These are phyloP conservation scores for Patella caerulea DNA, from an alignment of 2,888 invertebrate genomes.

Conservation along the genomic window DNA sequence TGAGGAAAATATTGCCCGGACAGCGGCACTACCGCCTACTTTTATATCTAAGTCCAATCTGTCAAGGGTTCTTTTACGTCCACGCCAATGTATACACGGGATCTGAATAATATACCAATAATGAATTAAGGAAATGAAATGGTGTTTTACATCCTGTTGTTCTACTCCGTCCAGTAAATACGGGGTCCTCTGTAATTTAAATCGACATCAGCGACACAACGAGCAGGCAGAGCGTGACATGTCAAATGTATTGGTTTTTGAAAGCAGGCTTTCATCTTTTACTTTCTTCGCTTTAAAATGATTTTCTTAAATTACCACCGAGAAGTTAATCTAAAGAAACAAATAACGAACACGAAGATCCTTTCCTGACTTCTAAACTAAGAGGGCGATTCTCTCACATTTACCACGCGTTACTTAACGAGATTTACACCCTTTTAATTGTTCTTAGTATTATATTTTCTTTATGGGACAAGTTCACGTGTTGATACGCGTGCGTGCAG, in stretches of 20 bases:
- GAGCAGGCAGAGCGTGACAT: no score
- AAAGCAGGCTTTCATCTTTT: background rate
- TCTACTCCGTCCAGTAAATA: no score
- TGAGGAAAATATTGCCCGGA: no score
- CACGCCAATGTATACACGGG: no score
- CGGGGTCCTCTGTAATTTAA: no score
- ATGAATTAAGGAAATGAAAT: no score
- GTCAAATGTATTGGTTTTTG: background rate
- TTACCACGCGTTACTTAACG: slow-evolving; percentile 7
- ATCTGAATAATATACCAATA: no score
- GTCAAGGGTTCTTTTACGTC: no score
- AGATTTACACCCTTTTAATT: slow-evolving; percentile 11
- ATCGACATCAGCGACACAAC: no score
- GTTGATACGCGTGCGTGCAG: background rate
- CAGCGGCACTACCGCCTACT: no score
- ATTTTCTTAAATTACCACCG: background rate
- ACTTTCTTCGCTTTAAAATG: background rate
- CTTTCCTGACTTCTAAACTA: background rate
- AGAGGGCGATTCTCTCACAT: background rate
- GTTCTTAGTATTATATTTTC: slow-evolving; percentile 5
- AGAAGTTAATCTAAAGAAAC: background rate
- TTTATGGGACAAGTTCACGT: background rate
- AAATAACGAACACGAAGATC: background rate
- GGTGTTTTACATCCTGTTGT: no score
- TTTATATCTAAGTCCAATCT: no score